Conservation (phyloP, 1,140 invertebrate genomes). For the Drosophila busckii region DNA sequence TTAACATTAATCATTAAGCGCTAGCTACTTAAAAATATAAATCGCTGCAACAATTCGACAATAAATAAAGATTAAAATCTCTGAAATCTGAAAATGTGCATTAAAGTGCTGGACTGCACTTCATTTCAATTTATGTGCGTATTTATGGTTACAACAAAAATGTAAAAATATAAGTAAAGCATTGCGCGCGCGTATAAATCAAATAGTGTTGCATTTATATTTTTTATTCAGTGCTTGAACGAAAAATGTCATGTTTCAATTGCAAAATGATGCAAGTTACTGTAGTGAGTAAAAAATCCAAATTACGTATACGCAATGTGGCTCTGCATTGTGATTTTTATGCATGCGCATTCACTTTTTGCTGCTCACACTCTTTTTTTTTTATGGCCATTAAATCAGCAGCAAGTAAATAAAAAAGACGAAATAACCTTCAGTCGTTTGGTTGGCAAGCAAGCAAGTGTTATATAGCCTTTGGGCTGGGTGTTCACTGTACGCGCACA, state of each 20-base stretch:
- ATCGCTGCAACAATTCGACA: constrained; percentile 40
- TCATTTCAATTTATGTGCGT: constrained; percentile 68
- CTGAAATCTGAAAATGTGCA: constrained; percentile 65
- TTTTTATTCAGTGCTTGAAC: constrained; percentile 49
- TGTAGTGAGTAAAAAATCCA: constrained; percentile 27
- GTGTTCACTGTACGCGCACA: no score
- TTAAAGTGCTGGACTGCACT: constrained; percentile 69
- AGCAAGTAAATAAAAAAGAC: constrained; percentile 67
- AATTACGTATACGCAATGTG: constrained; percentile 58
- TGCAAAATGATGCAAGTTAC: constrained; percentile 20
- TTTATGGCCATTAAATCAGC: constrained; percentile 74
- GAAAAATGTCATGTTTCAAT: constrained; percentile 57
- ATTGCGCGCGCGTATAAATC: constrained; percentile 49
- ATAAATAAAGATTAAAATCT: constrained; percentile 76
- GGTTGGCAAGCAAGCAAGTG: constrained; percentile 3
- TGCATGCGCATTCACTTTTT: constrained; percentile 11
- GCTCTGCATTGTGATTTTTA: constrained; percentile 46
- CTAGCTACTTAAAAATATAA: constrained; percentile 46
- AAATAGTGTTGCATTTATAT: constrained; percentile 66
- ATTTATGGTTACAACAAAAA: constrained; percentile 18
- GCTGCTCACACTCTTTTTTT: constrained; percentile 13
- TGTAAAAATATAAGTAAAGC: not conserved
- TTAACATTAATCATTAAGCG: constrained; percentile 53
- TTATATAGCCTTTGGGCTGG: constrained; percentile 34
- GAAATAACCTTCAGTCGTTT: constrained; percentile 58